A percentile compares a stretch with the other conserved stretches of the same genome.
Evolutionary conservation across 2,113 vertebrate species (phyloP).

Genomic region (Lophotis ruficrista): DNA sequence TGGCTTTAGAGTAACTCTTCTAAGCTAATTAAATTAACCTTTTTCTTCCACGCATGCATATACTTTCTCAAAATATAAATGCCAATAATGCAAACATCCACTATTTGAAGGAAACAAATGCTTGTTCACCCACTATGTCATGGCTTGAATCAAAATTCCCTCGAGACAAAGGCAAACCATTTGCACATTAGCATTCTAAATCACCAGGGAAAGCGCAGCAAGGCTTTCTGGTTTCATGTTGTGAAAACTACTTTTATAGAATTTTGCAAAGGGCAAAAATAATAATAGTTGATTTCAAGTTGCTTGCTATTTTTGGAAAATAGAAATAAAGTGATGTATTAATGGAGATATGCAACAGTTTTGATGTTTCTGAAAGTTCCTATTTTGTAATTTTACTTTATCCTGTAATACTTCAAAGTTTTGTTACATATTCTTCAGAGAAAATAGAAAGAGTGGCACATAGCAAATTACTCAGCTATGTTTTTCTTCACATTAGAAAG

Average conservation of each 20-base stretch:
- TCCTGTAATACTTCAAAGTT: neutral
- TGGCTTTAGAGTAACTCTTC: neutral
- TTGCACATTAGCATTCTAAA: neutral
- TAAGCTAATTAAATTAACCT: neutral
- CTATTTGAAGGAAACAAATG: neutral
- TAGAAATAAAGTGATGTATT: neutral
- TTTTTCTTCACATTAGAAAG: neutral
- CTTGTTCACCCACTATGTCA: neutral
- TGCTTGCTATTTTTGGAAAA: conserved; percentile 20
- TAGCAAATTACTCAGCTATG: neutral
- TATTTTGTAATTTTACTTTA: neutral
- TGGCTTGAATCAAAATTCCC: neutral
- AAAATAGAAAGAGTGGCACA: neutral
- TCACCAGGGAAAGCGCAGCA: neutral
- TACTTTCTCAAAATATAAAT: neutral
- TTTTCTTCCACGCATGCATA: neutral
- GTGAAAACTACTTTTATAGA: conserved; percentile 29
- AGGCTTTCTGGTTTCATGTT: neutral
- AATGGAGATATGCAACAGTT: neutral
- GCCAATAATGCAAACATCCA: neutral
- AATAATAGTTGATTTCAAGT: conserved; percentile 3
- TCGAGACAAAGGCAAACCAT: neutral
- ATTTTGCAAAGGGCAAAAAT: conserved; percentile 41
- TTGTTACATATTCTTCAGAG: neutral
- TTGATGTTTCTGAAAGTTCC: neutral